phyloP scores from a whole-genome alignment of 2,797 vertebrate genomes.

The Hoplostethus mediterraneus region DNA sequence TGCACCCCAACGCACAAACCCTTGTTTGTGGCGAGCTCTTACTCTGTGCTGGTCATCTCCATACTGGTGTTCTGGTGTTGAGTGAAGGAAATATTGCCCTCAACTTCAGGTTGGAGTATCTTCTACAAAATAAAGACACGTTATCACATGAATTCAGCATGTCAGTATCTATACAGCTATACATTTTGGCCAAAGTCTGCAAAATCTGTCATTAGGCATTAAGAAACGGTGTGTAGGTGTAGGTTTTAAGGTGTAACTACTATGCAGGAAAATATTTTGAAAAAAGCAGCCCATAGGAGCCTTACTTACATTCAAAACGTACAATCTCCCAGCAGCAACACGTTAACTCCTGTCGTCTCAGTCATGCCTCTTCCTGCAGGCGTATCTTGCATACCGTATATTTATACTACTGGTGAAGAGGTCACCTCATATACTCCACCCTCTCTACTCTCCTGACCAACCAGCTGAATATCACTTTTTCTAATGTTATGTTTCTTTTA shows the following conservation, averaged over 20 bases:
- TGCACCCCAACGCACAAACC: background rate
- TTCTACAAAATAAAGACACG: background rate
- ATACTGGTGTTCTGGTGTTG: slow-evolving; percentile 32
- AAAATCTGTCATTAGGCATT: background rate
- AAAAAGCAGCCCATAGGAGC: background rate
- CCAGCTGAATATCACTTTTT: slow-evolving; percentile 22
- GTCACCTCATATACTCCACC: slow-evolving; percentile 51
- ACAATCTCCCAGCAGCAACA: slow-evolving; percentile 26
- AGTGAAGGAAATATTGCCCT: slow-evolving; percentile 13
- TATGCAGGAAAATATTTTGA: background rate
- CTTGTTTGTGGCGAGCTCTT: slow-evolving; percentile 33
- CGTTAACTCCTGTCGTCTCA: slow-evolving; percentile 9
- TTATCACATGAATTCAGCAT: background rate
- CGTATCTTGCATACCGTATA: slow-evolving; percentile 35
- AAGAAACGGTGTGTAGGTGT: background rate
- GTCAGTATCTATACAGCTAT: background rate
- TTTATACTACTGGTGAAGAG: slow-evolving; percentile 62
- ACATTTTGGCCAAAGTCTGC: background rate
- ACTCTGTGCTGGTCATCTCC: slow-evolving; percentile 65
- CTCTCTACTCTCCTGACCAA: slow-evolving; percentile 54
- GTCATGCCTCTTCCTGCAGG: slow-evolving; percentile 27
- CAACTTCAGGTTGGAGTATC: slow-evolving; percentile 1
- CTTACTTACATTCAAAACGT: background rate
- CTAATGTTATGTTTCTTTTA: background rate
- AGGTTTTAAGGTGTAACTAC: background rate